phyloP scores from a whole-genome alignment of 2,113 vertebrate genomes.

The Triplophysa dalaica region DNA sequence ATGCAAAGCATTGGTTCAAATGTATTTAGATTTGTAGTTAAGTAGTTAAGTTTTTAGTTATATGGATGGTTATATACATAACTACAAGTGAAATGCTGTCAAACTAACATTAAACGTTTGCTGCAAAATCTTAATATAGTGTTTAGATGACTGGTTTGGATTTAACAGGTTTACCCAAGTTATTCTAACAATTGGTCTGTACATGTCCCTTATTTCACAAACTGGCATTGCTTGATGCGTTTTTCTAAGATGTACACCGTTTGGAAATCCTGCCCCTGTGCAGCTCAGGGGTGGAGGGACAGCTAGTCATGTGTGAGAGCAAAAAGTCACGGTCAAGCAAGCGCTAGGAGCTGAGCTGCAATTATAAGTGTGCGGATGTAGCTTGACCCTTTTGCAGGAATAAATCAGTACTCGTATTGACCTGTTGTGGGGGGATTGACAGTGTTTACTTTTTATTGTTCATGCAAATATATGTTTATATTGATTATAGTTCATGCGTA shows the following conservation, averaged over 20 bases:
- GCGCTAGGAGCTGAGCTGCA: constrained; percentile 53
- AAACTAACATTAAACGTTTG: too few species aligned
- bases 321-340: constrained; percentile 54
- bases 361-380: constrained; percentile 54
- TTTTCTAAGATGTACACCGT: constrained; percentile 45
- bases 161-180: too few species aligned
- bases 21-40: too few species aligned
- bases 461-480: too few species aligned
- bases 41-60: too few species aligned
- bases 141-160: too few species aligned
- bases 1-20: too few species aligned
- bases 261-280: constrained; percentile 32
- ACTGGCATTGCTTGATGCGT: constrained; percentile 29
- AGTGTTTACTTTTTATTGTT: too few species aligned
- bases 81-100: too few species aligned
- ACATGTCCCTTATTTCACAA: neutral
- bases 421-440: constrained; percentile 50
- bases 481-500: too few species aligned
- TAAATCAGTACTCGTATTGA: constrained; percentile 36
- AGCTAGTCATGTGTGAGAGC: constrained; percentile 62
- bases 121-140: too few species aligned
- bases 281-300: constrained; percentile 28
- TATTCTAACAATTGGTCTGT: neutral
- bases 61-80: too few species aligned
- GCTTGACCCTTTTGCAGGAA: constrained; percentile 48